A percentile compares a stretch with the other conserved stretches of the same genome.
Evolutionary conservation across 2,113 vertebrate species (phyloP).

Genomic region (Psittacula cyanocephala): DNA sequence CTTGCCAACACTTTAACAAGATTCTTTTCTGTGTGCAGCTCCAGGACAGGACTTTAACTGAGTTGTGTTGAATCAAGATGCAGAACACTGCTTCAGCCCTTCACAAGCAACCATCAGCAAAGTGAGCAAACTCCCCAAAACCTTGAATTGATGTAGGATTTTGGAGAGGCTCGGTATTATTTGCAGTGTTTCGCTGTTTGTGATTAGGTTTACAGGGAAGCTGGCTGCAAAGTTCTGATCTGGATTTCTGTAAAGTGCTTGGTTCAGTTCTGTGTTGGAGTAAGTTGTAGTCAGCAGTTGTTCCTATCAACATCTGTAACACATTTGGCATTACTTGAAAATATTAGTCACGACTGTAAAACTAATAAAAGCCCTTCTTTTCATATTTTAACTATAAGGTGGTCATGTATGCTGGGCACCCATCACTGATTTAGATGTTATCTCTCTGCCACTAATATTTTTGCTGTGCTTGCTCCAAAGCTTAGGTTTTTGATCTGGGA

Average conservation of each 20-base stretch:
- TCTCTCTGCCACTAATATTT: background rate
- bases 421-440: conserved; percentile 2
- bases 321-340: conserved; percentile 53
- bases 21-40: background rate
- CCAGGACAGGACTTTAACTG: background rate
- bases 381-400: conserved; percentile 34
- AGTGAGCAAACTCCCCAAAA: background rate
- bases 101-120: background rate
- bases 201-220: conserved; percentile 1
- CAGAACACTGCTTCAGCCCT: background rate
- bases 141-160: background rate
- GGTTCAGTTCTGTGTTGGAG: background rate
- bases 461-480: conserved; percentile 1
- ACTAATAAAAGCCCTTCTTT: conserved; percentile 25
- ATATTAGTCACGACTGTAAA: conserved; percentile 42
- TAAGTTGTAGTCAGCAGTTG: background rate
- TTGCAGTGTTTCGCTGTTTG: conserved; percentile 21
- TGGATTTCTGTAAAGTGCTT: conserved; percentile 23
- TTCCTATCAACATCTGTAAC: conserved; percentile 54
- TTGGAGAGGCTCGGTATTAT: background rate
- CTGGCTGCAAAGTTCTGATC: background rate
- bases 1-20: background rate
- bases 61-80: background rate
- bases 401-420: background rate
- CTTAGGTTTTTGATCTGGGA: background rate